Evolutionary conservation across 2,888 invertebrate genomes (phyloP).

Genomic region (Phrixothrix hirtus): DNA sequence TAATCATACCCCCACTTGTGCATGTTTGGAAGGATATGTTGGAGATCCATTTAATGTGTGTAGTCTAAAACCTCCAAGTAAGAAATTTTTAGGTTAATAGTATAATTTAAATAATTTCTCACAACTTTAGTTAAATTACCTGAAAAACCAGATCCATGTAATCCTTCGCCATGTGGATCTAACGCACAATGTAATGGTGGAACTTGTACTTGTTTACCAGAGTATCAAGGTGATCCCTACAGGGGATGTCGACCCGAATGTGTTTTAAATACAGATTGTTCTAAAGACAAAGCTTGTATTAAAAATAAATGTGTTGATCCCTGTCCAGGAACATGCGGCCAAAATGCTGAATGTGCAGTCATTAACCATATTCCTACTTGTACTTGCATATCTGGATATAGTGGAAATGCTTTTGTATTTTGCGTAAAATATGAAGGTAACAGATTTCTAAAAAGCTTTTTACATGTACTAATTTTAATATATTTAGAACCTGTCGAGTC

Average conservation of each 20-base stretch:
- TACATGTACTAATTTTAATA: too few relatives aligned
- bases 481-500: conserved; percentile 41
- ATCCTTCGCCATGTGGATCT: conserved; percentile 80
- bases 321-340: too few relatives aligned
- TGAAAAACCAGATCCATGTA: conserved; percentile 77
- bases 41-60: conserved; percentile 64
- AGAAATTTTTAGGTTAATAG: not conserved
- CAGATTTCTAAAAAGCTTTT: too few relatives aligned
- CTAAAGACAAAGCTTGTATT: conserved; percentile 75
- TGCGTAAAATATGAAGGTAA: conserved; percentile 62
- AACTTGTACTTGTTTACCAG: conserved; percentile 83
- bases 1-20: conserved; percentile 69
- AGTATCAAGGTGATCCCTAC: conserved; percentile 83
- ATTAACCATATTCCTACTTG: conserved; percentile 83
- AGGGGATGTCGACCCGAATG: conserved; percentile 88
- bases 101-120: too few relatives aligned
- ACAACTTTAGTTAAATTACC: too few relatives aligned
- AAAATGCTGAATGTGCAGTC: conserved; percentile 82
- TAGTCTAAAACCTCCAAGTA: conserved; percentile 45
- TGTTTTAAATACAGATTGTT: conserved; percentile 78
- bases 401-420: conserved; percentile 63
- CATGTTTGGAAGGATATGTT: conserved; percentile 63
- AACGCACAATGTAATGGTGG: conserved; percentile 76
- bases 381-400: conserved; percentile 73
- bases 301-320: conserved; percentile 86